Conservation (phyloP, 2,888 invertebrate genomes). For the Himalopsyche japonica region DNA sequence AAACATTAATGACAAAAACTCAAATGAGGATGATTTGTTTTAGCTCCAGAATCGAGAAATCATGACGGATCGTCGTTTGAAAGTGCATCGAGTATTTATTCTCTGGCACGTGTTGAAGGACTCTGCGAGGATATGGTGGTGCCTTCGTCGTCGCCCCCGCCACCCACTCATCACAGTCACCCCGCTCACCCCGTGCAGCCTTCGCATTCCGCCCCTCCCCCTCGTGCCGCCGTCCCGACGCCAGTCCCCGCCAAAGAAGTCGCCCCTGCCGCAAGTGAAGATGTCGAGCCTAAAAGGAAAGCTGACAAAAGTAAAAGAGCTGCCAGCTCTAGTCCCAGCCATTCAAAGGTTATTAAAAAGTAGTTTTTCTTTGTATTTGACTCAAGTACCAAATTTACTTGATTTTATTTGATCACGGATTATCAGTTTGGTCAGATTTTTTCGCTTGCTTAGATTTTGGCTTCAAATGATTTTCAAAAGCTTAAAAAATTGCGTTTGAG, state of each 20-base stretch:
- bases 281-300: constrained; percentile 28
- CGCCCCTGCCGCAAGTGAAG: constrained; percentile 40
- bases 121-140: constrained; percentile 67
- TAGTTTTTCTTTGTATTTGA: not conserved
- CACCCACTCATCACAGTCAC: constrained; percentile 48
- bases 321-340: constrained; percentile 29
- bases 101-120: constrained; percentile 73
- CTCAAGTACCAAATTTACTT: no score
- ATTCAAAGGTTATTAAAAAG: constrained; percentile 17
- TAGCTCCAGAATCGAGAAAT: constrained; percentile 63
- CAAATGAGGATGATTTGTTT: not conserved
- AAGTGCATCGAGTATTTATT: constrained; percentile 81
- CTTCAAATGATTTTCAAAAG: no score
- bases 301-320: constrained; percentile 32
- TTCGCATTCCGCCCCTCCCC: constrained; percentile 61
- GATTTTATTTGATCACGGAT: no score
- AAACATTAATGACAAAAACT: not conserved
- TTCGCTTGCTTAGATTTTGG: no score
- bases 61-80: constrained; percentile 86
- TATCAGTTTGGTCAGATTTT: not conserved
- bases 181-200: constrained; percentile 59
- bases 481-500: no score
- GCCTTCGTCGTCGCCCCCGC: constrained; percentile 64
- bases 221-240: constrained; percentile 43
- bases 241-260: not conserved